Evolutionary conservation across 2,888 invertebrate species (phyloP), one percentile per base, ranked within the genome.

Genomic region (Nomada lathburiana): DNA sequence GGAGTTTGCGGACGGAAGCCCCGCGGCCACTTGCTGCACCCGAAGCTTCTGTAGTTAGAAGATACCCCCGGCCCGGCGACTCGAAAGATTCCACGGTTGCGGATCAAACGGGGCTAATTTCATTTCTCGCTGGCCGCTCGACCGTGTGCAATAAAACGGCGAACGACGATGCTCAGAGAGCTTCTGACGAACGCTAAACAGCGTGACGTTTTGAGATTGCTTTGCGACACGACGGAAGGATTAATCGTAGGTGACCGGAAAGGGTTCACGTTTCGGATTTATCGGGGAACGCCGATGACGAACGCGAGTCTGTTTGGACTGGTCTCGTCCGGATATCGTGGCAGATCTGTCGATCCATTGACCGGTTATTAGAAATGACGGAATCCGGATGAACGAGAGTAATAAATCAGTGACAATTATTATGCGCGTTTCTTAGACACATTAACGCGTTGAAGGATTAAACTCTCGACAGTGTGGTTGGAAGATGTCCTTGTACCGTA

Each of bases 71-170:
- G 62, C 47, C 55, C 65, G n/a, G 16, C 26, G 52, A 59, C 13
- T 76, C 73, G 60, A 82, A 86, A 86, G 81, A 87, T 79, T 77
- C 76, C 81, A 70, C 65, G 84, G 76, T 83, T 84, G 74, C 86
- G 84, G 90, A 91, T 91, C 91, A 91, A 87, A 91, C 90, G 91
- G 82, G 82, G 69, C 86, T 91, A 91, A 91, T 91, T 91, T 90
- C 83, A 91, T 91, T 90, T 88, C 84, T 88, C 85, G 84, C 76
- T 82, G 84, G 77, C 76, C 83, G 77, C 59, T 81, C 84, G 79
- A 81, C 74, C 84, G 84, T 80, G 80, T 78, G 70, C 85, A 88
- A 89, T 89, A 87, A 89, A 88, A 89, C 83, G 73, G 76, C 65
- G 5, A 55, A 29, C 59, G 20, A 44, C 11, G 20, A 20, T 11